These are phyloP conservation scores for Amphiura filiformis DNA, from an alignment of 35 echinoderm and acorn worm genomes.

Conservation along the genomic window DNA sequence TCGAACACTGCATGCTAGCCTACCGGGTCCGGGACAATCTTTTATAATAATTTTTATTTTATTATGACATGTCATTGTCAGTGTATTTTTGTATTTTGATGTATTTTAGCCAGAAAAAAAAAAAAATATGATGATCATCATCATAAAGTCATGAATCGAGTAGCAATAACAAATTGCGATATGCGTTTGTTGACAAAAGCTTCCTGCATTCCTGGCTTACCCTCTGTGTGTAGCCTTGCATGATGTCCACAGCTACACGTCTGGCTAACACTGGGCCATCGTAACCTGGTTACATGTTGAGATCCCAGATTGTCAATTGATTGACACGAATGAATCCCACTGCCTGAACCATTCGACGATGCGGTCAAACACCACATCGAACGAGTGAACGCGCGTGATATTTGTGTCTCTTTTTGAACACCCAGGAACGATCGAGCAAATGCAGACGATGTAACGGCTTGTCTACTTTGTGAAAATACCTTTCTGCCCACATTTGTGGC, in stretches of 20 bases:
- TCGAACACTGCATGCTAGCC: too few relatives aligned
- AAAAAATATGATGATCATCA: too few relatives aligned
- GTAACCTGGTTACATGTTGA: background rate
- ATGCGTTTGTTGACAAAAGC: too few relatives aligned
- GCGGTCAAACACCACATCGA: constrained; percentile 62
- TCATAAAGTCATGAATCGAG: too few relatives aligned
- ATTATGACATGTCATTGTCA: too few relatives aligned
- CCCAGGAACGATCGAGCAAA: constrained; percentile 24
- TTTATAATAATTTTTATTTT: too few relatives aligned
- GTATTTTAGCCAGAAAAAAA: too few relatives aligned
- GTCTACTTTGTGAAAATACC: constrained; percentile 28
- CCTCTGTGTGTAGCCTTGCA: constrained; percentile 63
- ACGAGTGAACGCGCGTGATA: constrained; percentile 28
- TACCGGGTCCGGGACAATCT: too few relatives aligned
- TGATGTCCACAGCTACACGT: constrained; percentile 45
- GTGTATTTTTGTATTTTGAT: too few relatives aligned
- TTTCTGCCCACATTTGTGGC: background rate
- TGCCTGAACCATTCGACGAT: background rate
- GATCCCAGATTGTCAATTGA: background rate
- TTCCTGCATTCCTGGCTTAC: constrained; percentile 49
- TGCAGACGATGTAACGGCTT: background rate
- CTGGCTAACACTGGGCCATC: constrained; percentile 1
- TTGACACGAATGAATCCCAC: background rate
- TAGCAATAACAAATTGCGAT: too few relatives aligned
- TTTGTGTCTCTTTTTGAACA: constrained; percentile 39